phyloP scores from a whole-genome alignment of 2,797 vertebrate species.

The Alcedo atthis region DNA sequence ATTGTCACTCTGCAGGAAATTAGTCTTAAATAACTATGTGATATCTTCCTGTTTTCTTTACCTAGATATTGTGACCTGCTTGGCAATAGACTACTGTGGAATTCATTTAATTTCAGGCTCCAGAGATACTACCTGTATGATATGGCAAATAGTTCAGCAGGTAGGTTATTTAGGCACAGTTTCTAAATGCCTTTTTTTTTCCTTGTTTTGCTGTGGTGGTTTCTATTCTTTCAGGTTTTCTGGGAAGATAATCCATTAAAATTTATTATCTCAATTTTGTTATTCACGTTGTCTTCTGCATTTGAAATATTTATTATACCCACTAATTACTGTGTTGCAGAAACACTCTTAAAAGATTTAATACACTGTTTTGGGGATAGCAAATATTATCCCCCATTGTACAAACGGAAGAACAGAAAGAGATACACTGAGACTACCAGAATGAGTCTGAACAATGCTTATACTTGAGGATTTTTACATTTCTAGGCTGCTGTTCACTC shows the following conservation, averaged over 20 bases:
- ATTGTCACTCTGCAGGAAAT: background rate
- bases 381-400: background rate
- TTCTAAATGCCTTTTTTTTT: background rate
- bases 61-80: slow-evolving; percentile 92
- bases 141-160: slow-evolving; percentile 96
- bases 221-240: background rate
- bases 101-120: slow-evolving; percentile 96
- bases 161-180: slow-evolving; percentile 66
- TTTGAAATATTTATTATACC: background rate
- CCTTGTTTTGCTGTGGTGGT: background rate
- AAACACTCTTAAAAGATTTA: background rate
- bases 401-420: background rate
- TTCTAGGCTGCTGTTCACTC: background rate
- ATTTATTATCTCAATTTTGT: background rate
- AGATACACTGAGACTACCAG: background rate
- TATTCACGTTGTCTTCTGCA: background rate
- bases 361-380: background rate
- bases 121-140: slow-evolving; percentile 94
- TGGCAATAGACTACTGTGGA: slow-evolving; percentile 92
- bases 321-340: background rate
- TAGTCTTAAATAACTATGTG: background rate
- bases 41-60: background rate
- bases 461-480: background rate
- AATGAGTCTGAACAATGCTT: background rate
- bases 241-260: background rate